Evolutionary conservation across 1,140 invertebrate species (phyloP).

Genomic region (Diploscapter pachys): DNA sequence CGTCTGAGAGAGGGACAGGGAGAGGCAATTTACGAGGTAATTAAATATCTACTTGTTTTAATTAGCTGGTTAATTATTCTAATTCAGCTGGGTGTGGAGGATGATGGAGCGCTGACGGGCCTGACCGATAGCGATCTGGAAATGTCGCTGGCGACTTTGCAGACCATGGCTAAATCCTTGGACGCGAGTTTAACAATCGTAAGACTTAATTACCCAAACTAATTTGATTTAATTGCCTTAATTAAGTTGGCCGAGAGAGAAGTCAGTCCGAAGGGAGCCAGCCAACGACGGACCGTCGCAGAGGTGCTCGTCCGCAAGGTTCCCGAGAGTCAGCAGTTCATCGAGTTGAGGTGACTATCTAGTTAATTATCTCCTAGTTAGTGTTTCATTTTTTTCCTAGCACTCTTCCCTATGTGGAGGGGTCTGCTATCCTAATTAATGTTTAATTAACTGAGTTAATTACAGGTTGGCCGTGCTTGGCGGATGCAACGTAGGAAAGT

Average conservation of each 20-base stretch:
- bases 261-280: slow-evolving; percentile 66
- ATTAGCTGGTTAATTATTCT: not conserved
- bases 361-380: not conserved
- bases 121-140: slow-evolving; percentile 75
- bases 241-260: slow-evolving; percentile 42
- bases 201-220: slow-evolving; percentile 12
- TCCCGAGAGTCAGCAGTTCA: slow-evolving; percentile 81
- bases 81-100: slow-evolving; percentile 75
- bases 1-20: slow-evolving; percentile 67
- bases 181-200: slow-evolving; percentile 68
- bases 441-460: not conserved
- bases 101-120: slow-evolving; percentile 78
- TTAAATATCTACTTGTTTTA: not conserved
- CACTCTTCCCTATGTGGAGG: too few species aligned
- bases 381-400: too few species aligned
- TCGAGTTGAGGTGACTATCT: slow-evolving; percentile 33
- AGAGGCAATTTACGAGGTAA: slow-evolving; percentile 85
- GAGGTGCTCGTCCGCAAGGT: slow-evolving; percentile 81
- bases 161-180: slow-evolving; percentile 78
- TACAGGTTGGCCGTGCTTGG: slow-evolving; percentile 43
- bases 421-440: too few species aligned
- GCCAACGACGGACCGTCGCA: slow-evolving; percentile 58
- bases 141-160: slow-evolving; percentile 75
- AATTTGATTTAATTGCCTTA: not conserved
- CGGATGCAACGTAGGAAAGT: slow-evolving; percentile 48